Percentiles rank a stretch among this genome's conserved stretches.
These are phyloP conservation scores for Montifringilla adamsi DNA, from an alignment of 2,113 vertebrate species.

Conservation along the genomic window DNA sequence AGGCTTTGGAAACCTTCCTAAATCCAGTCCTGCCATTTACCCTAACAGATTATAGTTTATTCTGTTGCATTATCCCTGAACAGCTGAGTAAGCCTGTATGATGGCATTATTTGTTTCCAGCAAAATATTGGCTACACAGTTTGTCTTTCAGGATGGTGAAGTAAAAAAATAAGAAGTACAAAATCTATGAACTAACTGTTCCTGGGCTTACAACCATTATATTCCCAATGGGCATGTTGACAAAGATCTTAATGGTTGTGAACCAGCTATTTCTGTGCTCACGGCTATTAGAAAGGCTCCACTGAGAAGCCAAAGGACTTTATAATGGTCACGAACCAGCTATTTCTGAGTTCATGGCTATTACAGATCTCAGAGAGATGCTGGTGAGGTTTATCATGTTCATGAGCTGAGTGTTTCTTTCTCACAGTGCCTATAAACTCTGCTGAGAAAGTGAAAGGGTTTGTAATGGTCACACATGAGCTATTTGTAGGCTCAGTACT, in stretches of 20 bases:
- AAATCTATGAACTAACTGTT: background rate
- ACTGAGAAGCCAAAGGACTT: conserved; percentile 39
- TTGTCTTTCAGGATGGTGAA: background rate
- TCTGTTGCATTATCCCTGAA: background rate
- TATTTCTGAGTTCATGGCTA: conserved; percentile 38
- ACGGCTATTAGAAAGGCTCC: conserved; percentile 23
- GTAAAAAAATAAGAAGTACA: background rate
- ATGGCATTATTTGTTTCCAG: background rate
- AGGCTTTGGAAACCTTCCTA: background rate
- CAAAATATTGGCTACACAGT: background rate
- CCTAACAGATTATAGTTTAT: background rate
- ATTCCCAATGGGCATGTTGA: conserved; percentile 21
- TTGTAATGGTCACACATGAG: conserved; percentile 47
- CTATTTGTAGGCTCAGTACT: conserved; percentile 28
- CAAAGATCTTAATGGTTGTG: conserved; percentile 25
- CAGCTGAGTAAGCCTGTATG: background rate
- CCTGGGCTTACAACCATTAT: background rate
- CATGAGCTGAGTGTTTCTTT: background rate
- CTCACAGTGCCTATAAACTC: conserved; percentile 35
- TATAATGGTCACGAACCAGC: conserved; percentile 33
- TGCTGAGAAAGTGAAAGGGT: conserved; percentile 29
- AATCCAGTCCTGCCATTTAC: background rate
- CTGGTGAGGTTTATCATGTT: conserved; percentile 21
- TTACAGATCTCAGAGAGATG: conserved; percentile 24
- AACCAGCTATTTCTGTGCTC: conserved; percentile 49